phyloP scores from a whole-genome alignment of 64 coral and sea anemone species.

The Montipora sp. region DNA sequence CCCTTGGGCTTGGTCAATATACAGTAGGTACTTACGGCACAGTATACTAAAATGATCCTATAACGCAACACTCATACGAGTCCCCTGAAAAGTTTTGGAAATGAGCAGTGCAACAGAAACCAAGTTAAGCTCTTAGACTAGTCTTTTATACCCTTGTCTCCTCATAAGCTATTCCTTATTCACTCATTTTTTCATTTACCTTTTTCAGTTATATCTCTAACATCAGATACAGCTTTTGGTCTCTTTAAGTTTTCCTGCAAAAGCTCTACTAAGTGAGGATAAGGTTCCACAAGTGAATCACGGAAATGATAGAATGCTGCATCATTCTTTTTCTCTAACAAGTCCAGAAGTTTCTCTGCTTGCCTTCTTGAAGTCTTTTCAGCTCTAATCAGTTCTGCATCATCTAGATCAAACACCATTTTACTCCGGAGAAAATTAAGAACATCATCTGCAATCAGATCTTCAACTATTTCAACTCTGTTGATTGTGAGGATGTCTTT shows the following conservation, averaged over 20 bases:
- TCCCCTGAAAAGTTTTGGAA: too few species aligned
- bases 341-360: conserved; percentile 88
- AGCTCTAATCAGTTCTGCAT: conserved; percentile 79
- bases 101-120: too few species aligned
- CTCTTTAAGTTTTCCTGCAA: conserved; percentile 41
- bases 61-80: too few species aligned
- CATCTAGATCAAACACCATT: conserved; percentile 91
- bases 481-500: conserved; percentile 54
- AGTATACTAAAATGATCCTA: too few species aligned
- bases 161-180: too few species aligned
- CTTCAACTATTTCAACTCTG: conserved; percentile 86
- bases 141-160: not conserved
- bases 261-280: conserved; percentile 87
- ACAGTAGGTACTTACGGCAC: too few species aligned
- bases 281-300: conserved; percentile 68
- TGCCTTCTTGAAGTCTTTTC: conserved; percentile 78
- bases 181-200: conserved; percentile 22
- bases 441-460: conserved; percentile 92
- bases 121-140: too few species aligned
- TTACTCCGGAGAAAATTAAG: conserved; percentile 80
- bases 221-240: conserved; percentile 68
- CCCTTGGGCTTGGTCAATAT: too few species aligned
- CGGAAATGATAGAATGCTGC: conserved; percentile 89
- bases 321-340: conserved; percentile 81
- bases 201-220: conserved; percentile 64